Base-by-base conservation (phyloP, 1,140 invertebrate genomes). In the Bombus confusus region DNA sequence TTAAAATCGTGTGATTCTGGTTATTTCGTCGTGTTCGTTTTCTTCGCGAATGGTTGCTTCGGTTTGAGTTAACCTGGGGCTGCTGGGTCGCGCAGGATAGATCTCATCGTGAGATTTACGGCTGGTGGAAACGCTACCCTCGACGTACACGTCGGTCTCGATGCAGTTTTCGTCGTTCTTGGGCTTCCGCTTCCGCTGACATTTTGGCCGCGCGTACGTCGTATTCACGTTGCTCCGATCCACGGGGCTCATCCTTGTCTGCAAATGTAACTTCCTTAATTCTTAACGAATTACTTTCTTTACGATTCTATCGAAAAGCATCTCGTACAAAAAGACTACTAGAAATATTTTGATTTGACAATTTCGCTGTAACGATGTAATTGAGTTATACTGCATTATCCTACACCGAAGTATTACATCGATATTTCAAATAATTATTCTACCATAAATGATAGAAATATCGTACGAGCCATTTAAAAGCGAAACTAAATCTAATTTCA, bases 1-100 rank as follows among this genome's bases (percentile, higher is more conserved):
- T 91, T 83, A 95, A 77, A 95, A 94, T 78, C 94, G 91, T 0
- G 94, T 95, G 68, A 93, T 91, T 79, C 91, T 93, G 15, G 86
- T 90, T n/a, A 88, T 68, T 22, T 91, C 85, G 8, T 91, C 88
- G 15, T 91, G 85, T 72, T 94, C 94, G n/a, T 93, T 88, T 41
- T 95, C 94, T 25, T 95, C 93, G 31, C 86, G 77, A 76, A 94
- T 95, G 5, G 92, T 94, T 2, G 89, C 86, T 47, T 95, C 92
- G 2, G 90, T 91, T 9, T 91, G 89, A 52, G 91, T 86, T n/a
- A 94, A 69, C 62, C 83, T 93, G 3, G 93, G 95, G 43, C 91
- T 95, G 12, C 84, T 80, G 34, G 90, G 88, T 18, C 92, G 88
- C 3, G 91, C 92, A 15, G 94, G 93, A 90, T 94, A 95, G 43